Base-by-base conservation (phyloP, 2,888 invertebrate genomes). In the Nysson spinosus region DNA sequence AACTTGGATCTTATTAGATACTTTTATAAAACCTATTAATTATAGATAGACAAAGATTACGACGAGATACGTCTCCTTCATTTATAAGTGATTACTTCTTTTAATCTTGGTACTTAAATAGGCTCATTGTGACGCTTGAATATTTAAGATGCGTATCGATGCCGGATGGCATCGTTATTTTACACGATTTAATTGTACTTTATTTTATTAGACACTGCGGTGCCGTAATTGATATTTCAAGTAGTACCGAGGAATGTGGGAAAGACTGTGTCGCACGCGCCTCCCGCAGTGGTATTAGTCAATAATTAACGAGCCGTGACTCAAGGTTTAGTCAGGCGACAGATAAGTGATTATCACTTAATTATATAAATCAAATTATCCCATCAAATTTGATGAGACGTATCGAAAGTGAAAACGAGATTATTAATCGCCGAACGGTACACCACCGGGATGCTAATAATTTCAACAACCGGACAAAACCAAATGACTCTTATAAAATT, bases 301-400 rank as follows among this genome's bases (percentile, higher is more conserved):
- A 54, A 67, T 67, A 58, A 67, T 67, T 58, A 64, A 51, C 47
- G 43, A 16, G 14, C 5, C 26, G 24, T 44, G 17, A 26, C 35
- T 39, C 39, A 22, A 6, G 34, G 4, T 37, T 37, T 19, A 12
- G 6, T 19, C 19, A 7, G 19, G 24, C 2, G 7, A 14, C 14
- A 14, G 7, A 17, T 24, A 3, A 24, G 12, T 7, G 24, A 16
- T 6, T 11, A 24, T 24, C 24, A 3, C 12, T 40, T 28, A 11
- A 28, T 35, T 34, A 9, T 3, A 34, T 7, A 6, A 35, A 43
- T 16, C 9, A 9, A 34, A 37, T 9, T 28, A 22, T 39, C 39
- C n/a, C 11, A 14, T 42, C 37, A n/a, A 7, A 32, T 46, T 58
- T 51, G 14, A 12, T 40, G 34, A 14, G 43, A 32, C 32, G 17